Evolutionary conservation across 2,797 vertebrate species (phyloP).

Genomic region (Hypotaenidia okinawae): DNA sequence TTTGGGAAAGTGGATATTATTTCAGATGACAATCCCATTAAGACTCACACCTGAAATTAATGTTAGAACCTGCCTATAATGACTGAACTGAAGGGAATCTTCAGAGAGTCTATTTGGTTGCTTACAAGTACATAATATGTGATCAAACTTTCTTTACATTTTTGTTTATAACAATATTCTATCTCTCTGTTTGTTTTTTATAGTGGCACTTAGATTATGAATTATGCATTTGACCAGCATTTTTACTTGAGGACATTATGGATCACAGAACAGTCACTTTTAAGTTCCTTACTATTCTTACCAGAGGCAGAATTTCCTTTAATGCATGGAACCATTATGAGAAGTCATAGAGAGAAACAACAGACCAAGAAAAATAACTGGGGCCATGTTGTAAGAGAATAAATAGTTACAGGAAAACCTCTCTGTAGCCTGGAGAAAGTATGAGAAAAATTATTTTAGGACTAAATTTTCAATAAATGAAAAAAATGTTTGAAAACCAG

Average conservation of each 20-base stretch:
- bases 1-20: background rate
- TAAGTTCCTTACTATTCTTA: background rate
- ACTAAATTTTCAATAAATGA: background rate
- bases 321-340: background rate
- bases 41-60: background rate
- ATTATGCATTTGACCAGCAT: background rate
- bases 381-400: background rate
- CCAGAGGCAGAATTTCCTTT: background rate
- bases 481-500: background rate
- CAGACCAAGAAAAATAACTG: background rate
- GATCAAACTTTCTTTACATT: background rate
- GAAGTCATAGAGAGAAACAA: background rate
- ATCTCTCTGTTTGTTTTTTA: background rate
- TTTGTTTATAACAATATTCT: background rate
- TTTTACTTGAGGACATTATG: background rate
- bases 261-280: background rate
- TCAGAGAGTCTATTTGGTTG: background rate
- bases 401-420: background rate
- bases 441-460: background rate
- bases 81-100: background rate
- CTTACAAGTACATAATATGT: background rate
- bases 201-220: background rate
- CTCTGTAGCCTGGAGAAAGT: background rate
- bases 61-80: background rate
- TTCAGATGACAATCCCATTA: background rate